Evolutionary conservation across 2,888 invertebrate genomes (phyloP).

Genomic region (Dasypogon diadema): DNA sequence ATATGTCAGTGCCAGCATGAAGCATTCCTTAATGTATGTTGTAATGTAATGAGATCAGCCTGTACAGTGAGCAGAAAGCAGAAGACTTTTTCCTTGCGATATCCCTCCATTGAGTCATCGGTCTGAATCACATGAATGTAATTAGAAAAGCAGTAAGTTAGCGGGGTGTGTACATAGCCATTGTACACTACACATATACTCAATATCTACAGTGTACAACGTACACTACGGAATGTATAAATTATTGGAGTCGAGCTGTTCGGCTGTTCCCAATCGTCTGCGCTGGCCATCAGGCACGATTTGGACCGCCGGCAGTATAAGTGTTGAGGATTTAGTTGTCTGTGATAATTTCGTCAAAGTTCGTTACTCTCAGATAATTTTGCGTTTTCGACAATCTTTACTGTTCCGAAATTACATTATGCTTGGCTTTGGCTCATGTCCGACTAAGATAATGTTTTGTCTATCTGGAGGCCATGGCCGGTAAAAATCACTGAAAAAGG

Average conservation of each 20-base stretch:
- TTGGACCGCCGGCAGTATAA: neutral
- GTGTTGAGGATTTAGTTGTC: neutral
- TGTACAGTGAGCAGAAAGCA: constrained; percentile 1
- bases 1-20: neutral
- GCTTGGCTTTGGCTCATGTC: neutral
- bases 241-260: neutral
- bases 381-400: constrained; percentile 34
- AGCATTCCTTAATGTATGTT: neutral
- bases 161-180: neutral
- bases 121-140: constrained; percentile 51
- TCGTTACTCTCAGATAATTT: constrained; percentile 47
- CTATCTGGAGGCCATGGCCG: constrained; percentile 43
- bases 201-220: neutral
- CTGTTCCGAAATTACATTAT: constrained; percentile 32
- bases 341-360: constrained; percentile 43
- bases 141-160: constrained; percentile 38
- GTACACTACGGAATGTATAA: neutral
- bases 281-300: neutral
- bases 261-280: no score
- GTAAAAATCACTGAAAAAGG: constrained; percentile 23
- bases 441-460: neutral
- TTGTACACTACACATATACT: neutral
- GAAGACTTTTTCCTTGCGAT: constrained; percentile 10
- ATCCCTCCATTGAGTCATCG: constrained; percentile 43
- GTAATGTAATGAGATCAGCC: neutral